These are phyloP conservation scores for Trichosurus vulpecula DNA, from an alignment of 2,797 vertebrate genomes.

Conservation along the genomic window DNA sequence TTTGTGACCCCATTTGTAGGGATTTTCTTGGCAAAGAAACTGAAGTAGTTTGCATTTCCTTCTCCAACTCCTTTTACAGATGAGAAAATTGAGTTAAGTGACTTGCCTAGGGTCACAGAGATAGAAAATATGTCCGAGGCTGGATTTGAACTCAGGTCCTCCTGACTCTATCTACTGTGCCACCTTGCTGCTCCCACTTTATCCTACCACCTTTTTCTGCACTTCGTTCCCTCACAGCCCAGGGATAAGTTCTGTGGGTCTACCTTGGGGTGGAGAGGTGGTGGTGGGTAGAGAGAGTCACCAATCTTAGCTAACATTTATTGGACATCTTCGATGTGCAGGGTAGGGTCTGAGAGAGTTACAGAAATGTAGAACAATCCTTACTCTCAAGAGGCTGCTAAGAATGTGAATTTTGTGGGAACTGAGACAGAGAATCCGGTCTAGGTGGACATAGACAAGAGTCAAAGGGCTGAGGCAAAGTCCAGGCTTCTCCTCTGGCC, in stretches of 20 bases:
- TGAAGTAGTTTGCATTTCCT: background rate
- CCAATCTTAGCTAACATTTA: background rate
- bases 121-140: background rate
- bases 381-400: background rate
- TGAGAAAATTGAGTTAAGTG: background rate
- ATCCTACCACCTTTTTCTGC: background rate
- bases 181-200: background rate
- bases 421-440: background rate
- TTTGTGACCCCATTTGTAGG: background rate
- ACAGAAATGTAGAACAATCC: background rate
- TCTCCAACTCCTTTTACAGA: background rate
- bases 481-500: background rate
- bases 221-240: background rate
- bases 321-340: background rate
- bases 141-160: background rate
- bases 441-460: background rate
- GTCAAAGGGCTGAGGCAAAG: constrained; percentile 16
- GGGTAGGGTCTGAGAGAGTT: background rate
- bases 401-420: background rate
- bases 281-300: background rate
- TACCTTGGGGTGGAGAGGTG: background rate
- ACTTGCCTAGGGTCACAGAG: background rate
- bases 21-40: background rate
- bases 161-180: background rate
- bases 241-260: background rate